A percentile compares a stretch with the other conserved stretches of the same genome.
phyloP scores from a whole-genome alignment of 1,140 invertebrate species.

The Drosophila pectinifera region DNA sequence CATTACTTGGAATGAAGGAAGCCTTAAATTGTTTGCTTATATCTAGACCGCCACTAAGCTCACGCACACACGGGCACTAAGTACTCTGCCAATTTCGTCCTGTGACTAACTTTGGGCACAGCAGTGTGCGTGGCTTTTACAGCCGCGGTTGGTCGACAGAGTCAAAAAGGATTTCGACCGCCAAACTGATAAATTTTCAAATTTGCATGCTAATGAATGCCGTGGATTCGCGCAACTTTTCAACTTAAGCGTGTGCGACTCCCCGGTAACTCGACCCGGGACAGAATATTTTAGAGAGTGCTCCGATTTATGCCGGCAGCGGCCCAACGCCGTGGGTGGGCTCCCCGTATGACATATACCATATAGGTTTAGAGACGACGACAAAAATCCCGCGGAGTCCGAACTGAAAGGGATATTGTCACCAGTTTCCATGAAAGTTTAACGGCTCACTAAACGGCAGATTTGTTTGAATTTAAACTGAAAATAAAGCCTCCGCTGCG shows the following conservation, averaged over 20 bases:
- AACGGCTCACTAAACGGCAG: conserved; percentile 1
- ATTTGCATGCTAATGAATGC: conserved; percentile 75
- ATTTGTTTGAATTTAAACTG: background rate
- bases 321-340: conserved; percentile 1
- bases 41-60: background rate
- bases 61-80: background rate
- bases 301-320: conserved; percentile 11
- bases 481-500: background rate
- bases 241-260: conserved; percentile 20
- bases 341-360: conserved; percentile 8
- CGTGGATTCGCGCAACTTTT: conserved; percentile 30
- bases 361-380: conserved; percentile 1
- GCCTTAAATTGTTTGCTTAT: conserved; percentile 10
- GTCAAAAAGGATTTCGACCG: conserved; percentile 35
- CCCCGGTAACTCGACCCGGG: background rate
- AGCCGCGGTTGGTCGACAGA: conserved; percentile 14
- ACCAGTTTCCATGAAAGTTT: conserved; percentile 1
- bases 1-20: background rate
- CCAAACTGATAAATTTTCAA: conserved; percentile 69
- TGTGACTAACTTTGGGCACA: conserved; percentile 3
- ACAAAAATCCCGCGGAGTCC: conserved; percentile 9
- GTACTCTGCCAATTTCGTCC: conserved; percentile 9
- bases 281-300: conserved; percentile 25
- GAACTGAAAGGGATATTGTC: conserved; percentile 15
- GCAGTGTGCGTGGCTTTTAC: conserved; percentile 3